A percentile compares a stretch with the other conserved stretches of the same genome.
Conservation (phyloP, 2,888 invertebrate genomes). For the Dexiosoma caninum region DNA sequence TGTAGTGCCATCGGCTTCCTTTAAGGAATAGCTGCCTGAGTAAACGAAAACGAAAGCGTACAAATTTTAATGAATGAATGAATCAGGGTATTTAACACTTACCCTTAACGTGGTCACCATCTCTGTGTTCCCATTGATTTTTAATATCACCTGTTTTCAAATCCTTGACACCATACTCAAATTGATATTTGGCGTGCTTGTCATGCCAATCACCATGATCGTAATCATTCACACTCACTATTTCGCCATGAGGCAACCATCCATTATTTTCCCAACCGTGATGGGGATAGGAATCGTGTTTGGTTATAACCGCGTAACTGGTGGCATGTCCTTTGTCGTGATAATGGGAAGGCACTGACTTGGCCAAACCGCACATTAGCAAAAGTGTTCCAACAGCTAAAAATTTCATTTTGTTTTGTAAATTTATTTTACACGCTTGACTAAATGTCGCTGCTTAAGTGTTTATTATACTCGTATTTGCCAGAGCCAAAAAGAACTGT, state of each 20-base stretch:
- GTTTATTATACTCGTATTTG: conserved; percentile 38
- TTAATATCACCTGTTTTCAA: conserved; percentile 79
- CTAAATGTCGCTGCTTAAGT: background rate
- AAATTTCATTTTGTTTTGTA: conserved; percentile 43
- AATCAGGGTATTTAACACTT: background rate
- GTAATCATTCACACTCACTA: conserved; percentile 53
- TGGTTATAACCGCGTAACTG: conserved; percentile 71
- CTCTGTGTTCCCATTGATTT: conserved; percentile 79
- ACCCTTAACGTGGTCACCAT: conserved; percentile 79
- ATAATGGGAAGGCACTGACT: conserved; percentile 66
- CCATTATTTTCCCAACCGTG: conserved; percentile 41
- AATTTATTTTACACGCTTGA: background rate
- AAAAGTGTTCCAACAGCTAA: conserved; percentile 37
- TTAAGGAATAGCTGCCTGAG: conserved; percentile 77
- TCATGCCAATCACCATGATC: conserved; percentile 67
- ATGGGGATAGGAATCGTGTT: conserved; percentile 68
- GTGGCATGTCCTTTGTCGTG: conserved; percentile 65
- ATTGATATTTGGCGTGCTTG: conserved; percentile 78
- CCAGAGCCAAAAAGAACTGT: conserved; percentile 37
- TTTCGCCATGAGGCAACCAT: conserved; percentile 36
- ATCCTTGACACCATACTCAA: conserved; percentile 79
- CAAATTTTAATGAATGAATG: background rate
- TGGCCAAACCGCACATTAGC: conserved; percentile 63
- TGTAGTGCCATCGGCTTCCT: conserved; percentile 79
- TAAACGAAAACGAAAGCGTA: too few relatives aligned